Evolutionary conservation across 1,140 invertebrate species (phyloP).

Genomic region (Akabosia matsudoensis): DNA sequence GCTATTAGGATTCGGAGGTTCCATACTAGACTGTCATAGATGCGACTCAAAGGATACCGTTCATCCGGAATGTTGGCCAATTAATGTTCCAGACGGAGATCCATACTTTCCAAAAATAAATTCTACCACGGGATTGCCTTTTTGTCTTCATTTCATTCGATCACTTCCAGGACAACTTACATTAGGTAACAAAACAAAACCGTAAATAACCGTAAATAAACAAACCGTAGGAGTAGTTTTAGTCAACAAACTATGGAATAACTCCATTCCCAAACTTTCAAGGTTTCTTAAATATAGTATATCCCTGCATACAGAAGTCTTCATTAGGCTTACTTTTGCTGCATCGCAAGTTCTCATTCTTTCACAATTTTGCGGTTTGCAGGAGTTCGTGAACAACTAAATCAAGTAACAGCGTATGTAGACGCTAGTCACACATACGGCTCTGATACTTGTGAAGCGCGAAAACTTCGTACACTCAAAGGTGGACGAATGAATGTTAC

Average conservation of each 20-base stretch:
- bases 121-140: conserved; percentile 52
- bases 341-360: background rate
- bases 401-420: conserved; percentile 63
- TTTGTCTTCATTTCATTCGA: conserved; percentile 60
- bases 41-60: conserved; percentile 53
- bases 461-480: conserved; percentile 51
- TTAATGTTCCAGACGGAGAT: conserved; percentile 57
- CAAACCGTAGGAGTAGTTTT: no score
- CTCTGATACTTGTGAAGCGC: conserved; percentile 59
- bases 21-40: conserved; percentile 53
- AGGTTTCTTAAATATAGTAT: background rate
- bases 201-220: no score
- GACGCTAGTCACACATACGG: conserved; percentile 65
- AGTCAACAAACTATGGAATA: background rate
- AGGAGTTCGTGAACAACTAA: conserved; percentile 61
- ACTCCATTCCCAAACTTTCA: conserved; percentile 9
- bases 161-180: conserved; percentile 61
- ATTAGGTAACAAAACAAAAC: conserved; percentile 52
- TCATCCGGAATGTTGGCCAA: conserved; percentile 28
- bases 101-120: conserved; percentile 57
- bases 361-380: conserved; percentile 3
- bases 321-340: conserved; percentile 59
- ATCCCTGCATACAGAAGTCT: conserved; percentile 50
- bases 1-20: conserved; percentile 53
- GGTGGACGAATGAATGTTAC: conserved; percentile 53